Evolutionary conservation across 2,113 vertebrate genomes (phyloP).

Genomic region (Sorex fumeus): DNA sequence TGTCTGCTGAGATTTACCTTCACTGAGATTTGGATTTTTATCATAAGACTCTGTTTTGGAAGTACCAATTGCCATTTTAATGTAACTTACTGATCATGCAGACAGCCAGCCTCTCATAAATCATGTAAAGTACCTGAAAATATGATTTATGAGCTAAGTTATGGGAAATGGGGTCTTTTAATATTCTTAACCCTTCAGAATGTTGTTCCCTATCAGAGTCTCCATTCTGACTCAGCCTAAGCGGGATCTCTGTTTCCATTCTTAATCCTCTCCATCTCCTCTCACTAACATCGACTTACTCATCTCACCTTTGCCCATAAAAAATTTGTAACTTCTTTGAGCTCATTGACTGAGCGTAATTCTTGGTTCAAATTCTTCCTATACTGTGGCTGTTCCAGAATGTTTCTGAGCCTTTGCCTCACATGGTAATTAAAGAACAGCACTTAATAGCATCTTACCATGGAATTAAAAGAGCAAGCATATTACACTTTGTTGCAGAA

Average conservation of each 20-base stretch:
- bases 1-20: slow-evolving; percentile 55
- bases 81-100: slow-evolving; percentile 82
- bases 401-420: slow-evolving; percentile 62
- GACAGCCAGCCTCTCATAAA: slow-evolving; percentile 84
- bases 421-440: slow-evolving; percentile 71
- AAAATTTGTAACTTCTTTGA: slow-evolving; percentile 47
- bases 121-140: slow-evolving; percentile 86
- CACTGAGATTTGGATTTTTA: slow-evolving; percentile 70
- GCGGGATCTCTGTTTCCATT: neutral
- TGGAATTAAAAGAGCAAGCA: slow-evolving; percentile 76
- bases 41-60: slow-evolving; percentile 73
- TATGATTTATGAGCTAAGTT: slow-evolving; percentile 85
- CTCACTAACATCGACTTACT: neutral
- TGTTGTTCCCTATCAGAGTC: slow-evolving; percentile 59
- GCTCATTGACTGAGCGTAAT: slow-evolving; percentile 51
- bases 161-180: slow-evolving; percentile 82
- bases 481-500: slow-evolving; percentile 66
- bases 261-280: neutral
- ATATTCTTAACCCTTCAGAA: slow-evolving; percentile 82
- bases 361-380: slow-evolving; percentile 70
- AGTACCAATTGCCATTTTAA: slow-evolving; percentile 81
- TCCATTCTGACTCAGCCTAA: slow-evolving; percentile 35
- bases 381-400: slow-evolving; percentile 35
- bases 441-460: slow-evolving; percentile 65
- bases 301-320: neutral